Base-by-base conservation (phyloP, 2,888 invertebrate species). In the Drosophila mimica region DNA sequence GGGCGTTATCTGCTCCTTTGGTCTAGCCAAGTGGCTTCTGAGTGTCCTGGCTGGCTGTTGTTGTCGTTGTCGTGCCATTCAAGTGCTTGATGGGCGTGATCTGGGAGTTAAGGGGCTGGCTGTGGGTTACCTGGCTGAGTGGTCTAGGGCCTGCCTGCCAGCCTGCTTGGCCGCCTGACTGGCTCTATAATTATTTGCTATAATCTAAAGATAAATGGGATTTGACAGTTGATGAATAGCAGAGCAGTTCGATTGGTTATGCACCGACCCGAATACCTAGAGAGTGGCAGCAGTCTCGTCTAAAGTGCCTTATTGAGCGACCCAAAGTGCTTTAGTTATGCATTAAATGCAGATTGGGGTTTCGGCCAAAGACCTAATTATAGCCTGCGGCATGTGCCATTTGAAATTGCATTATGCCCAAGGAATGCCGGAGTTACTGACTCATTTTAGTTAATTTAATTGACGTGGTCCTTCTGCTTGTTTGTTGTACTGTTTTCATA, bases 171-270 rank as follows among this genome's bases (percentile, higher is more conserved):
- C 34, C 58, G 67, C 66, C 43, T 52, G 64, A 38, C 72, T 64
- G 70, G 52, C 76, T 79, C 82, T 76, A 87, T 87, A 84, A 84
- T 84, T 84, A 84, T 84, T 84, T 84, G 84, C 84, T 70, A 84
- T 87, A 87, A 84, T 84, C 84, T 84, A 81, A 84, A 84, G 82
- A 82, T 84, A 79, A 84, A 84, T 84, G 88, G 84, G 84, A 84
- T 84, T 84, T 87, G 84, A 84, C 84, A 82, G 82, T 84, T 84
- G 84, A 84, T 87, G 84, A 84, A 87, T 87, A 82, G 88, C 82
- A 66, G 60, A 84, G 81, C 67, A 84, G 81, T 74, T 84, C 82
- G 71, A 81, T 84, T 79, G 81, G 69, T 72, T 81, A 82, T 82
- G 70, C 79, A 81, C 51, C 38, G 34, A 36, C 11, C 36, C 43